Evolutionary conservation across 2,797 vertebrate genomes (phyloP), one percentile per base, ranked within the genome.

Genomic region (Microctenopoma steveboyesi): DNA sequence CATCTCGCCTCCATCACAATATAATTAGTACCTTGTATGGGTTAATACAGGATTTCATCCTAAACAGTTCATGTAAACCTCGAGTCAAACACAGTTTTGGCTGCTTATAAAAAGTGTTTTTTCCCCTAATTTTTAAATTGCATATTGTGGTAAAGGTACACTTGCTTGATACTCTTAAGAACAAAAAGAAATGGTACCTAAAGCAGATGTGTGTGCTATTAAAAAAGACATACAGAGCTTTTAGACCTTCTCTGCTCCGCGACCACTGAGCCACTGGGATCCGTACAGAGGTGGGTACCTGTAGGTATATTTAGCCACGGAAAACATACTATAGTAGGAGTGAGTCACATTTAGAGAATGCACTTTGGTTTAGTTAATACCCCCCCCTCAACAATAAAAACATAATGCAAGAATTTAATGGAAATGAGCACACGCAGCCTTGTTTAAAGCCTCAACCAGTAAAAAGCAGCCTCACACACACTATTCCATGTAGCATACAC

Each of bases 361-460:
- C 49, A 42, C 12, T 58, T 18, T 22, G 42, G 22, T 62, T 5
- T 60, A 43, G 14, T 59, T 68, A 63, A 74, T 74, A 62, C 69
- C 71, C 57, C 30, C 28, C 30, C 30, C 30, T 6, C 30, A 33
- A 33, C 30, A 33, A 33, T 33, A 33, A 33, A 22, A 13, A 55
- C 4, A 52, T n/a, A 57, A 58, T 7, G 48, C 6, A 52, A 53
- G 35, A 63, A 33, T 30, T 42, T 10, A 43, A 64, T 15, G 65
- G 33, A 49, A 57, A 47, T 48, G 15, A 53, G 43, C 51, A 62
- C 48, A 45, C 35, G 30, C 40, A 22, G 56, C 63, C 54, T 53
- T 22, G 1, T 16, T 39, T 18, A 1, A 1, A 30, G 35, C 55
- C 46, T 48, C 28, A 8, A 59, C 7, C 33, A 22, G 43, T 39